A percentile compares a stretch with the other conserved stretches of the same genome.
phyloP scores from a whole-genome alignment of 2,113 vertebrate genomes.

The Atrichornis clamosus region DNA sequence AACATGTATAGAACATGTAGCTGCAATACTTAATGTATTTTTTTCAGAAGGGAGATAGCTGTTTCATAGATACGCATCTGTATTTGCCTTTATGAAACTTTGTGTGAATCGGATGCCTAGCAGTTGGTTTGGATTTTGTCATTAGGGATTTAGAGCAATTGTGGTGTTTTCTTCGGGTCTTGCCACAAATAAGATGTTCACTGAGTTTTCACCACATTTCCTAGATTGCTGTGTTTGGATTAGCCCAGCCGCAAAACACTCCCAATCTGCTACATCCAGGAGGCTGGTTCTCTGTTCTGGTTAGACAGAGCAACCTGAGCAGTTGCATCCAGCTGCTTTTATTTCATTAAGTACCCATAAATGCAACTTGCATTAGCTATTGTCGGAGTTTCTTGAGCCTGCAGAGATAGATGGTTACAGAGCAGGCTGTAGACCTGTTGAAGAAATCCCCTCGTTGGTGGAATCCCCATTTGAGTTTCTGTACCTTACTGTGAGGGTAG shows the following conservation, averaged over 20 bases:
- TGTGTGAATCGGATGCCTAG: neutral
- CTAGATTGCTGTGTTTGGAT: neutral
- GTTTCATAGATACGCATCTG: neutral
- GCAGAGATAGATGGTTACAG: too few relatives aligned
- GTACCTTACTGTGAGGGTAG: neutral
- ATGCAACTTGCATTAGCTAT: rapidly evolving
- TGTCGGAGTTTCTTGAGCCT: neutral
- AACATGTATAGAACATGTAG: neutral
- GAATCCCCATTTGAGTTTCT: neutral
- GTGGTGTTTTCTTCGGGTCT: neutral
- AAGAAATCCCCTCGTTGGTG: neutral
- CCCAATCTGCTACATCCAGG: neutral
- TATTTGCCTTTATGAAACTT: neutral
- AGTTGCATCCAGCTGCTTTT: neutral
- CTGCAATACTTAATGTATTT: neutral
- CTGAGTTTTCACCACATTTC: neutral
- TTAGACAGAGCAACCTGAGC: neutral
- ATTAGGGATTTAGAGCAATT: neutral
- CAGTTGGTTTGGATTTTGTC: neutral
- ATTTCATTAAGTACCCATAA: neutral
- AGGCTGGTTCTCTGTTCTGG: neutral
- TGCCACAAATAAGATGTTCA: neutral
- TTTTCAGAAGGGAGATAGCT: neutral
- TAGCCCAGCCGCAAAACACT: neutral
- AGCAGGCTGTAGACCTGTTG: neutral